phyloP scores from a whole-genome alignment of 2,113 vertebrate genomes.

The Pangasianodon hypophthalmus region DNA sequence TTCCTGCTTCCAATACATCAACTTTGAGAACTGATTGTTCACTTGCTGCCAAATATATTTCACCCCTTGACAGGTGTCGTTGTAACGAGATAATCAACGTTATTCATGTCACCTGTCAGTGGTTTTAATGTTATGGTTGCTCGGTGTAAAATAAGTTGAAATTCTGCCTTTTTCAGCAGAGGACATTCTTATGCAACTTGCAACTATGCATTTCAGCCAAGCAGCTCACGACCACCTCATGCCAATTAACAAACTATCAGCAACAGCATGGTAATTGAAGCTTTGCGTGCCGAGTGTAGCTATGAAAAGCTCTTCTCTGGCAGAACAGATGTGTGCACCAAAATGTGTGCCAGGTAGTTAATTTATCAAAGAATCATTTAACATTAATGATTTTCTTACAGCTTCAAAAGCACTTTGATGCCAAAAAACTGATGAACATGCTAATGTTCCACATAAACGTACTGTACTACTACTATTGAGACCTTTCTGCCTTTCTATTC shows the following conservation, averaged over 20 bases:
- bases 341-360: conserved; percentile 1
- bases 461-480: not conserved
- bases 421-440: not conserved
- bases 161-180: not conserved
- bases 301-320: not conserved
- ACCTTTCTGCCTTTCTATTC: not conserved
- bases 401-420: not conserved
- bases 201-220: not conserved
- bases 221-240: not conserved
- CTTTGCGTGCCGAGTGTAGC: not conserved
- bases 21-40: no score
- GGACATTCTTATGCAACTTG: not conserved
- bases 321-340: conserved; percentile 7
- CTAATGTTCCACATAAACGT: not conserved
- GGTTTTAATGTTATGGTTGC: no score
- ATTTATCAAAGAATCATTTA: conserved; percentile 21
- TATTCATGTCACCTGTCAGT: no score
- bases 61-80: no score
- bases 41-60: no score
- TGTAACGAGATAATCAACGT: no score
- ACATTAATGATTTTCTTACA: conserved; percentile 6
- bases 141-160: not conserved
- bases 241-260: not conserved
- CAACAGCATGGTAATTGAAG: not conserved
- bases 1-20: no score